These are phyloP conservation scores for Sebastes cheni DNA, from an alignment of 2,797 vertebrate genomes.

Conservation along the genomic window DNA sequence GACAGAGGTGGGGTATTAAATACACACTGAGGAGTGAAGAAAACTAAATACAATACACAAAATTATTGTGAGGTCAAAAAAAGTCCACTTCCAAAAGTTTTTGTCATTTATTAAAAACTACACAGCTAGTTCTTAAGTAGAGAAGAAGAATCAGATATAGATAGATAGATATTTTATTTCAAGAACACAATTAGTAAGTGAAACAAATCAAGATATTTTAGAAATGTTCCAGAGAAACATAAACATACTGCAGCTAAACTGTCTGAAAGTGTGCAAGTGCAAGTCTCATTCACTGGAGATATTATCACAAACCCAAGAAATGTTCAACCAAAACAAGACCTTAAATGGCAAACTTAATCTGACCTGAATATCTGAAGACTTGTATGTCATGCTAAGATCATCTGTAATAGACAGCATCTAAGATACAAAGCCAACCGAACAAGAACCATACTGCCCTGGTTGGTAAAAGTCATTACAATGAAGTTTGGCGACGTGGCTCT, in stretches of 20 bases:
- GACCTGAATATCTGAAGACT: background rate
- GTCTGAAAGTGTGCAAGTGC: background rate
- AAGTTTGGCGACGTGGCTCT: background rate
- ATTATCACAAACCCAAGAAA: background rate
- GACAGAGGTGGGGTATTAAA: background rate
- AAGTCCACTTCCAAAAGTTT: background rate
- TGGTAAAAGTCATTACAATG: background rate
- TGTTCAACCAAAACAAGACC: background rate
- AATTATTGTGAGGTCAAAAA: background rate
- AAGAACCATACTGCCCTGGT: background rate
- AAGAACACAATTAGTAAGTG: background rate
- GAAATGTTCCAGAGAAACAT: background rate
- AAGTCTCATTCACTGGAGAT: background rate
- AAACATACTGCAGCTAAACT: background rate
- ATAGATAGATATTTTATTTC: background rate
- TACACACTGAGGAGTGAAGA: background rate
- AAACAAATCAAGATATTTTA: background rate
- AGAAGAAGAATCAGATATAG: background rate
- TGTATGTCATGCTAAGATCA: background rate
- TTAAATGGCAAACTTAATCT: background rate
- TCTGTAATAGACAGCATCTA: background rate
- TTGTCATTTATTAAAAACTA: background rate
- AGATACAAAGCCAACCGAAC: background rate
- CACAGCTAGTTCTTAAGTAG: background rate
- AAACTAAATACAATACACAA: background rate